A percentile compares a stretch with the other conserved stretches of the same genome.
These are phyloP conservation scores for Mormyrops attenuatus DNA, from an alignment of 2,797 vertebrate genomes.

Conservation along the genomic window DNA sequence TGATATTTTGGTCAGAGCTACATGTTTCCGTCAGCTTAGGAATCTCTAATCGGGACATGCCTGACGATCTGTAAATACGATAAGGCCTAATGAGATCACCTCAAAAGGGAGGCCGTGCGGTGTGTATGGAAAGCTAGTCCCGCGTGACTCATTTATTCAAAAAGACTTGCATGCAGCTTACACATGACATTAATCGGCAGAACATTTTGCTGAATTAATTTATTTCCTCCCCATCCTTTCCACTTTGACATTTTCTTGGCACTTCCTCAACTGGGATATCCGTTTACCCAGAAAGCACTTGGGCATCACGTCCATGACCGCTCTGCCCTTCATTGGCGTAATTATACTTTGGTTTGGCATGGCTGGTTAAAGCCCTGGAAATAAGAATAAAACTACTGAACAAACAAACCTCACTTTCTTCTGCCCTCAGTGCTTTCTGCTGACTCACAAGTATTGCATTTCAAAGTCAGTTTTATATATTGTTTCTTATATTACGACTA, in stretches of 20 bases:
- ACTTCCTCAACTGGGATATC: conserved; percentile 8
- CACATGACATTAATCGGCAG: conserved; percentile 10
- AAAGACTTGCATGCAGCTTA: not conserved
- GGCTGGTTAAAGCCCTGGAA: not conserved
- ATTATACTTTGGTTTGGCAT: conserved; percentile 19
- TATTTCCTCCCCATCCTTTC: conserved; percentile 20
- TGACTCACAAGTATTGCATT: conserved; percentile 28
- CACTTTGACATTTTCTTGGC: conserved; percentile 25
- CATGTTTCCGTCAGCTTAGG: not conserved
- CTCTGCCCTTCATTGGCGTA: conserved; percentile 15
- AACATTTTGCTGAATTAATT: conserved; percentile 26
- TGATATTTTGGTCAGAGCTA: not conserved
- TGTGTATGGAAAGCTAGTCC: not conserved
- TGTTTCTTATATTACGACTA: not conserved
- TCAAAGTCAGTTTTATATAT: conserved; percentile 16
- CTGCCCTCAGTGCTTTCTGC: conserved; percentile 9
- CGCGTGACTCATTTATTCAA: not conserved
- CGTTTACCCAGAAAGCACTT: conserved; percentile 25
- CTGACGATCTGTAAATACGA: conserved; percentile 12
- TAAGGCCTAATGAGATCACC: conserved; percentile 6
- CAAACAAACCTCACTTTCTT: conserved; percentile 12
- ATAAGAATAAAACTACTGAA: not conserved
- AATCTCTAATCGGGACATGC: not conserved
- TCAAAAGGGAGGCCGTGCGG: not conserved
- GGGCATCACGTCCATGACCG: not conserved